These are phyloP conservation scores for Dendroctonus ponderosae DNA, from an alignment of 1,140 invertebrate species.

Conservation along the genomic window DNA sequence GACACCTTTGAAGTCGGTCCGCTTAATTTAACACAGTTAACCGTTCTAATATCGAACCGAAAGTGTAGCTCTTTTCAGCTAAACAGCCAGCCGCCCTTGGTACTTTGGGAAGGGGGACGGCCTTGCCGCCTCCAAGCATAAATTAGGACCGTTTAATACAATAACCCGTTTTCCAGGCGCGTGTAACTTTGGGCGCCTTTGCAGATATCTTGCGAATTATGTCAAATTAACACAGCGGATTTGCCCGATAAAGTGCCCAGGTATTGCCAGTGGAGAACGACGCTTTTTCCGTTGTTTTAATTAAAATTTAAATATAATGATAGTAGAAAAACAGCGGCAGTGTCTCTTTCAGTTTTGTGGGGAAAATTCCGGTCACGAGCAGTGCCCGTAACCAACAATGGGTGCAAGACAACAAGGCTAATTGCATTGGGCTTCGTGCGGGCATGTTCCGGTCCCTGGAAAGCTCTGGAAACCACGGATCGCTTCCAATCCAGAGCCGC, in stretches of 20 bases:
- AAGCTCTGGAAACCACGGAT: constrained; percentile 18
- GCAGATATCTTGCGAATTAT: constrained; percentile 22
- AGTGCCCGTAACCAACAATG: constrained; percentile 46
- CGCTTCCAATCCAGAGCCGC: constrained; percentile 17
- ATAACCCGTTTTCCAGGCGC: constrained; percentile 22
- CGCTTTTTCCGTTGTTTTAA: too few relatives aligned
- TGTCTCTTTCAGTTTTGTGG: too few relatives aligned
- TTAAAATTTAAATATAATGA: too few relatives aligned
- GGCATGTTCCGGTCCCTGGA: constrained; percentile 20
- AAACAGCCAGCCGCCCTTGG: constrained; percentile 9
- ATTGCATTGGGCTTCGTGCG: constrained; percentile 41
- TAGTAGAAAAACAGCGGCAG: too few relatives aligned
- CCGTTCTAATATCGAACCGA: constrained; percentile 41
- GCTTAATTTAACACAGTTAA: constrained; percentile 44
- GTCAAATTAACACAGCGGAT: constrained; percentile 9
- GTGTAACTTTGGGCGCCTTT: constrained; percentile 21
- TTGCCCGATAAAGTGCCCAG: constrained; percentile 8
- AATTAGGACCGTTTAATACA: constrained; percentile 37
- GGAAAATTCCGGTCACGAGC: constrained; percentile 41
- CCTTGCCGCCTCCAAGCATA: constrained; percentile 26
- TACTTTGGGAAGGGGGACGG: constrained; percentile 23
- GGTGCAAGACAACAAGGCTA: constrained; percentile 47
- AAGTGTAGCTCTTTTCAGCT: constrained; percentile 35
- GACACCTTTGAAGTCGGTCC: constrained; percentile 43
- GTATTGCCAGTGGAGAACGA: not conserved